phyloP scores from a whole-genome alignment of 1,140 invertebrate species.

The Trichonephila clavata region DNA sequence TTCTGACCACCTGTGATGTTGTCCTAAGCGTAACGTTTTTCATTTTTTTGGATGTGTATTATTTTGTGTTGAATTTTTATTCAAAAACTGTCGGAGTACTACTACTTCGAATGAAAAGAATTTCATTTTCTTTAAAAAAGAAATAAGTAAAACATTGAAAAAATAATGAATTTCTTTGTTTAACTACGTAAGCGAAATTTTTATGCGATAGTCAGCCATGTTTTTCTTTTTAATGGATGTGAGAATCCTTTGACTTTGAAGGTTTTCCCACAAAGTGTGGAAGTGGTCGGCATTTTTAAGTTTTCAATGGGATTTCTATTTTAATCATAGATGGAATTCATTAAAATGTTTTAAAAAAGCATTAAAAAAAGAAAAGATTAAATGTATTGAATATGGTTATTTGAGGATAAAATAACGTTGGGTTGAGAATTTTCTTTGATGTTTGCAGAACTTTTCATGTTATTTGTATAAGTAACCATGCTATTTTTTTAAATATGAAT shows the following conservation, averaged over 20 bases:
- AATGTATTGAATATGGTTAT: too few species aligned
- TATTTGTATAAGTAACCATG: not conserved
- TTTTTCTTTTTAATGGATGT: not conserved
- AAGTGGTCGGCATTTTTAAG: not conserved
- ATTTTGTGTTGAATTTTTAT: not conserved
- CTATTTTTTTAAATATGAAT: too few species aligned
- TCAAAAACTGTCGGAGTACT: not conserved
- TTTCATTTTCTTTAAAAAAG: not conserved
- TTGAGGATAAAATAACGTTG: not conserved
- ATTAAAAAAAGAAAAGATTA: too few species aligned
- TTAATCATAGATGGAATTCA: not conserved
- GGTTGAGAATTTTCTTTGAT: not conserved
- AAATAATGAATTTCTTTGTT: slow-evolving; percentile 1
- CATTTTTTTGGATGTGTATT: not conserved
- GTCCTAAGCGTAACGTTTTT: not conserved
- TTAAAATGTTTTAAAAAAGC: too few species aligned
- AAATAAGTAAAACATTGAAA: not conserved
- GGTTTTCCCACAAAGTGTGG: not conserved
- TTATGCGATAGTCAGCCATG: not conserved
- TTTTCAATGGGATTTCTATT: not conserved
- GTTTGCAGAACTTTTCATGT: not conserved
- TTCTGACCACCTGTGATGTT: not conserved
- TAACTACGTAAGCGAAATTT: not conserved
- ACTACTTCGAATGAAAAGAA: not conserved
- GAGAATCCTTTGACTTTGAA: not conserved